These are phyloP conservation scores for Pogonognathellus flavescens DNA, from an alignment of 1,140 invertebrate species.

Conservation along the genomic window DNA sequence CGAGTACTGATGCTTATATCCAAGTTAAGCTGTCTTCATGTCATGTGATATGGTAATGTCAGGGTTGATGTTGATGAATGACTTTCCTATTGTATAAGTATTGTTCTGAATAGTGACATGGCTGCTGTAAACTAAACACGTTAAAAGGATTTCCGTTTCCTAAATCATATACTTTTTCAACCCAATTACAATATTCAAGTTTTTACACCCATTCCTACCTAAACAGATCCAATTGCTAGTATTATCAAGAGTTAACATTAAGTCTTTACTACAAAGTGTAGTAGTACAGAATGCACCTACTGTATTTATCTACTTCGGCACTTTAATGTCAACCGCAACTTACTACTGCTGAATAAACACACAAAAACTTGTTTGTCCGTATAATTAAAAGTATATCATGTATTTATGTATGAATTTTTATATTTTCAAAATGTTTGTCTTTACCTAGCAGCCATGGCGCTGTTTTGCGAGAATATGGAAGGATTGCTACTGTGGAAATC, in stretches of 20 bases:
- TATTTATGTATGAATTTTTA: no score
- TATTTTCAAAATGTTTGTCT: constrained; percentile 26
- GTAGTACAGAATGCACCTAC: no score
- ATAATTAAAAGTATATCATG: no score
- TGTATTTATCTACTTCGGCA: no score
- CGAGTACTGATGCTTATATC: not conserved
- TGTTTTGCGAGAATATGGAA: constrained; percentile 66
- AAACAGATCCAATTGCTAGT: no score
- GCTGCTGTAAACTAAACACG: not conserved
- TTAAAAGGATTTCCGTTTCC: constrained; percentile 47
- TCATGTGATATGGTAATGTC: not conserved
- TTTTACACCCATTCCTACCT: no score
- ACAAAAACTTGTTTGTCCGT: no score
- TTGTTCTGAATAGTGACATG: constrained; percentile 30
- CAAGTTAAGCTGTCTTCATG: not conserved
- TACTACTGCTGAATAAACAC: no score
- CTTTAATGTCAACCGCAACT: no score
- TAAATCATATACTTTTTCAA: not conserved
- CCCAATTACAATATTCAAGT: not conserved
- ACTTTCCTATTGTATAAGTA: not conserved
- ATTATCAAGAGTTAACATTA: no score
- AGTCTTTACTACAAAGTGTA: no score
- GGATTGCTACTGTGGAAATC: constrained; percentile 77
- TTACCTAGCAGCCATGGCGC: constrained; percentile 74
- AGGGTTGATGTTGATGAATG: not conserved